Evolutionary conservation across 2,797 vertebrate species (phyloP).

Genomic region (Helostoma temminkii): DNA sequence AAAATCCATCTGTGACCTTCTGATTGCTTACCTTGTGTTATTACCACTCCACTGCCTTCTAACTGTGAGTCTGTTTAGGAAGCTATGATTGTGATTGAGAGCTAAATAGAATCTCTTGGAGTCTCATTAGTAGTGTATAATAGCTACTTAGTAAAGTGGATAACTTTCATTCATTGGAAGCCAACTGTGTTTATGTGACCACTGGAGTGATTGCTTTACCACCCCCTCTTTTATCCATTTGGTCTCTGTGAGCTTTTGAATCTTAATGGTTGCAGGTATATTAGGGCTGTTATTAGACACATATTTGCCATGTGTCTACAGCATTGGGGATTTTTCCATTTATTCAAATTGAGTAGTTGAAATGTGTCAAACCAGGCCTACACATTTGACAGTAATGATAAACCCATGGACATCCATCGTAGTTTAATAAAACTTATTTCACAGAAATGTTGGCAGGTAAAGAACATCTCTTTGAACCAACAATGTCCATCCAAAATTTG

Average conservation of each 20-base stretch:
- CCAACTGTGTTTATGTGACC: conserved; percentile 13
- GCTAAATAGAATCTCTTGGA: conserved; percentile 21
- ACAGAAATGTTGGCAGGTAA: no score
- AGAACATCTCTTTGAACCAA: no score
- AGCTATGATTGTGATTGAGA: conserved; percentile 53
- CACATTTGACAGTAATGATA: no score
- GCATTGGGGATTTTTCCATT: background rate
- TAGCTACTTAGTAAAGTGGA: conserved; percentile 38
- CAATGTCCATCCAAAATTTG: no score
- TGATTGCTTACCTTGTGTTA: conserved; percentile 28
- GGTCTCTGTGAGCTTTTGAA: conserved; percentile 19
- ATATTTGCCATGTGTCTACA: background rate
- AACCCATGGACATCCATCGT: no score
- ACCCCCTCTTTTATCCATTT: conserved; percentile 29
- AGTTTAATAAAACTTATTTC: no score
- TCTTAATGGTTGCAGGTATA: conserved; percentile 19
- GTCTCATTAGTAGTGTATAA: conserved; percentile 52
- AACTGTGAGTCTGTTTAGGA: conserved; percentile 1
- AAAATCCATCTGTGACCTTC: conserved; percentile 29
- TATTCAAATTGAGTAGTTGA: background rate
- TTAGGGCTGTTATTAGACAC: background rate
- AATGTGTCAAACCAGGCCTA: no score
- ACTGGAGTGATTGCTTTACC: conserved; percentile 30
- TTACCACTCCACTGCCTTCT: conserved; percentile 2
- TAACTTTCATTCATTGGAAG: conserved; percentile 30